Evolutionary conservation across 2,797 vertebrate species (phyloP).

Genomic region (Sternarchorhynchus goeldii): DNA sequence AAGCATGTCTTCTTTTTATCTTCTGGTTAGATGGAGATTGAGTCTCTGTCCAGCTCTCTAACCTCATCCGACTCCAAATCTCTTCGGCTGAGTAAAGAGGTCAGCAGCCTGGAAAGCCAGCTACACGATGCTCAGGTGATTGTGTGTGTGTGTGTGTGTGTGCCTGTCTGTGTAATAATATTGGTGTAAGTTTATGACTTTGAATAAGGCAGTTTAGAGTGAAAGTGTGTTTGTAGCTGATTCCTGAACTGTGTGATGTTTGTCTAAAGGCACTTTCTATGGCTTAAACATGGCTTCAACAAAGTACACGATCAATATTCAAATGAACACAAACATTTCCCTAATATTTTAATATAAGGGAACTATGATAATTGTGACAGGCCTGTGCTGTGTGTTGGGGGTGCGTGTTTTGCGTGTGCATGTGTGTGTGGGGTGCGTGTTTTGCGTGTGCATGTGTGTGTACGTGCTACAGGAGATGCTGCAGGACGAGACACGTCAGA

Average conservation of each 20-base stretch:
- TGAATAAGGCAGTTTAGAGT: too few relatives aligned
- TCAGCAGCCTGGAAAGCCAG: conserved; percentile 83
- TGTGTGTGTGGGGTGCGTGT: conserved; percentile 3
- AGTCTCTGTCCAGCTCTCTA: conserved; percentile 75
- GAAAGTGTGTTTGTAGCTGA: too few relatives aligned
- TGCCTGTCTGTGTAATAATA: neutral
- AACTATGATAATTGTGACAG: neutral
- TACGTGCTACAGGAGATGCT: conserved; percentile 77
- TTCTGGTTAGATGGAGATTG: conserved; percentile 80
- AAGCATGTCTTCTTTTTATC: neutral
- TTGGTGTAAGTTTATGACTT: too few relatives aligned
- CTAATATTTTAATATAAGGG: too few relatives aligned
- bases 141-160: neutral
- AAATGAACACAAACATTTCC: too few relatives aligned
- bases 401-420: conserved; percentile 1
- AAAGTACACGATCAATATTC: too few relatives aligned
- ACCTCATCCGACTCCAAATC: conserved; percentile 82
- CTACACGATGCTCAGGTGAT: conserved; percentile 86
- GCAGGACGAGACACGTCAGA: conserved; percentile 88
- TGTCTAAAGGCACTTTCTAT: too few relatives aligned
- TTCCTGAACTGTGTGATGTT: conserved; percentile 2
- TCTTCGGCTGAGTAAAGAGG: conserved; percentile 83
- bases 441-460: neutral
- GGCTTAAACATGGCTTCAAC: too few relatives aligned
- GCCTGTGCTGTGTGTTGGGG: neutral